These are phyloP conservation scores for Mythimna albipuncta DNA, from an alignment of 2,888 invertebrate species.

Conservation along the genomic window DNA sequence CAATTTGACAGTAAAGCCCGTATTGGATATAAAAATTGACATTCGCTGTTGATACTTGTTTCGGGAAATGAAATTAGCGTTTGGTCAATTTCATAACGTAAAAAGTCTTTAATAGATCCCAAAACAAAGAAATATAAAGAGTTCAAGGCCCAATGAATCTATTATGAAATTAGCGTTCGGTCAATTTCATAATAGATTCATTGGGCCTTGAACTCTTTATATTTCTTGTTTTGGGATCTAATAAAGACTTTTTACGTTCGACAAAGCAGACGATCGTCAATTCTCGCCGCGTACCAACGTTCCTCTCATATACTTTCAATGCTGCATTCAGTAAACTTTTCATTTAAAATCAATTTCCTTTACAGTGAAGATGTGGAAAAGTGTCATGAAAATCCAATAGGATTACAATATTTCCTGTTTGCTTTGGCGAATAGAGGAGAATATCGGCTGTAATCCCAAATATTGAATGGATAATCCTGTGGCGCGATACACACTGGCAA, in stretches of 20 bases:
- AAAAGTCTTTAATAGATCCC: too few species aligned
- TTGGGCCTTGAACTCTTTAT: neutral
- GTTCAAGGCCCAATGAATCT: too few species aligned
- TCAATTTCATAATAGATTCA: neutral
- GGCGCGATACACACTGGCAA: neutral
- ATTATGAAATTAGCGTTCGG: neutral
- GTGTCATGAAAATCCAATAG: constrained; percentile 47
- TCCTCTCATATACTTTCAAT: neutral
- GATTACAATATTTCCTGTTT: constrained; percentile 45
- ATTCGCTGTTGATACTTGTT: neutral
- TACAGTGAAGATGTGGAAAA: constrained; percentile 24
- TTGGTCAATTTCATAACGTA: neutral
- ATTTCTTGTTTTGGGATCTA: neutral
- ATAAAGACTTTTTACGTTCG: neutral
- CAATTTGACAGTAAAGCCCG: constrained; percentile 7
- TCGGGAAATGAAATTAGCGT: neutral
- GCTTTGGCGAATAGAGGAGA: constrained; percentile 3
- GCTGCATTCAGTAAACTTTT: constrained; percentile 25
- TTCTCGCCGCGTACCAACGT: neutral
- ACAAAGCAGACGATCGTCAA: neutral
- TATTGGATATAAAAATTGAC: constrained; percentile 1
- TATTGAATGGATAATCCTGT: constrained; percentile 34
- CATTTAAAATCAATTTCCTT: constrained; percentile 46
- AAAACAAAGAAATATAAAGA: too few species aligned
- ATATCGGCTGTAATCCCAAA: constrained; percentile 43